Evolutionary conservation across 2,113 vertebrate species (phyloP).

Genomic region (Pseudorasbora parva): DNA sequence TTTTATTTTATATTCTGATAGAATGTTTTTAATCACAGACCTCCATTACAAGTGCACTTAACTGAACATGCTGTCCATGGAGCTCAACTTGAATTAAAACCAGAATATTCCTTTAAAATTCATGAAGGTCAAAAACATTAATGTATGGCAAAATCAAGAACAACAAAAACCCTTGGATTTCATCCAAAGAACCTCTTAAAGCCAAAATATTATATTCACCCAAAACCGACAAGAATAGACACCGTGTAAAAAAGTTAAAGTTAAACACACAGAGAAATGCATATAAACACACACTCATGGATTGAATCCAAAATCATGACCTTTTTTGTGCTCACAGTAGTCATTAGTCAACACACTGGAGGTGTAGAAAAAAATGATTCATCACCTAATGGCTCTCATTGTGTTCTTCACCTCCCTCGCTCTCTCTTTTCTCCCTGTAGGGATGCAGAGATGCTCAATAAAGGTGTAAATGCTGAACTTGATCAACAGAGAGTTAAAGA

Average conservation of each 20-base stretch:
- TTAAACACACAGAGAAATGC: slow-evolving; percentile 10
- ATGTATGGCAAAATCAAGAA: not conserved
- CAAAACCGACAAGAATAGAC: slow-evolving; percentile 25
- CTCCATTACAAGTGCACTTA: not conserved
- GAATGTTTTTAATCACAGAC: not conserved
- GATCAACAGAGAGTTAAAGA: not conserved
- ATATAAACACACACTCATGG: slow-evolving; percentile 16
- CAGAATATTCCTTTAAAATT: slow-evolving; percentile 2
- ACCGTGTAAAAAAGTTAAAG: not conserved
- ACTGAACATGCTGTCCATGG: not conserved
- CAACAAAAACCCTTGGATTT: slow-evolving; percentile 17
- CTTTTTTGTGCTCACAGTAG: not conserved
- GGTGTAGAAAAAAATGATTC: slow-evolving; percentile 36
- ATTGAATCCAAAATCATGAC: slow-evolving; percentile 1
- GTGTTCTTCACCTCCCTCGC: slow-evolving; percentile 24
- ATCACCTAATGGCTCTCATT: slow-evolving; percentile 45
- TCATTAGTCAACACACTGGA: slow-evolving; percentile 44
- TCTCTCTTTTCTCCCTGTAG: not conserved
- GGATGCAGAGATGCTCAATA: slow-evolving; percentile 25
- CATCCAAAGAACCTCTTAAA: slow-evolving; percentile 24
- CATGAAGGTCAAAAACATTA: slow-evolving; percentile 19
- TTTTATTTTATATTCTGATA: not conserved
- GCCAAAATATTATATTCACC: slow-evolving; percentile 20
- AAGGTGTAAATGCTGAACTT: slow-evolving; percentile 31
- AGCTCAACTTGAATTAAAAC: slow-evolving; percentile 15